Evolutionary conservation across 2,113 vertebrate genomes (phyloP).

Genomic region (Propithecus coquereli): DNA sequence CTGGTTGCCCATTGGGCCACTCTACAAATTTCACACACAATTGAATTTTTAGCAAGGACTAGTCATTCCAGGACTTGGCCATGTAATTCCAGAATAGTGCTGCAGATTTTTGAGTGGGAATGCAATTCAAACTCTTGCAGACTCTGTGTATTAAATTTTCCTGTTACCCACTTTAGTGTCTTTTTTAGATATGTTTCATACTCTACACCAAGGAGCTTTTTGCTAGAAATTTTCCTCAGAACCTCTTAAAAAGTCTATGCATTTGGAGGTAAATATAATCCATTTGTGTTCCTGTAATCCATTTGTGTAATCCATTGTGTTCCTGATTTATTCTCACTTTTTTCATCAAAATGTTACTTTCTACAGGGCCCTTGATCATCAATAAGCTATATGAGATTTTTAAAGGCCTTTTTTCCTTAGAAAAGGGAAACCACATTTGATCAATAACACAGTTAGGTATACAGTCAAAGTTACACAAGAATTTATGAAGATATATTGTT

Average conservation of each 20-base stretch:
- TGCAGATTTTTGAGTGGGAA: slow-evolving; percentile 33
- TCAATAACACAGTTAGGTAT: slow-evolving; percentile 66
- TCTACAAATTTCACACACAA: neutral
- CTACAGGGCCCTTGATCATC: neutral
- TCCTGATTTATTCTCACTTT: slow-evolving; percentile 43
- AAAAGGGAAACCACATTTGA: slow-evolving; percentile 55
- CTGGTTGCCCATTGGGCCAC: neutral
- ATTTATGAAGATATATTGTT: slow-evolving; percentile 67
- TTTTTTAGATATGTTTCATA: slow-evolving; percentile 47
- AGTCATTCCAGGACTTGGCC: neutral
- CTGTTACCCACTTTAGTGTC: neutral
- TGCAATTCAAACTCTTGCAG: neutral
- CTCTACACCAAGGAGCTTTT: slow-evolving; percentile 34
- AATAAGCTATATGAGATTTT: slow-evolving; percentile 46
- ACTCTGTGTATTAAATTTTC: slow-evolving; percentile 4
- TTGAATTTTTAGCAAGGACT: neutral
- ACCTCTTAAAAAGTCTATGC: slow-evolving; percentile 23
- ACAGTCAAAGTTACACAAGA: slow-evolving; percentile 45
- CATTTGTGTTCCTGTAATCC: too few species aligned
- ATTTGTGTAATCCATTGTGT: too few species aligned
- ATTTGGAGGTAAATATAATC: slow-evolving; percentile 40
- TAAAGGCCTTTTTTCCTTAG: slow-evolving; percentile 31
- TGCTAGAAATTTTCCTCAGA: slow-evolving; percentile 46
- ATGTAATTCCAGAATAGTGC: neutral
- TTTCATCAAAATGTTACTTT: slow-evolving; percentile 33